These are phyloP conservation scores for Cosmopolites sordidus DNA, from an alignment of 2,888 invertebrate genomes.

Conservation along the genomic window DNA sequence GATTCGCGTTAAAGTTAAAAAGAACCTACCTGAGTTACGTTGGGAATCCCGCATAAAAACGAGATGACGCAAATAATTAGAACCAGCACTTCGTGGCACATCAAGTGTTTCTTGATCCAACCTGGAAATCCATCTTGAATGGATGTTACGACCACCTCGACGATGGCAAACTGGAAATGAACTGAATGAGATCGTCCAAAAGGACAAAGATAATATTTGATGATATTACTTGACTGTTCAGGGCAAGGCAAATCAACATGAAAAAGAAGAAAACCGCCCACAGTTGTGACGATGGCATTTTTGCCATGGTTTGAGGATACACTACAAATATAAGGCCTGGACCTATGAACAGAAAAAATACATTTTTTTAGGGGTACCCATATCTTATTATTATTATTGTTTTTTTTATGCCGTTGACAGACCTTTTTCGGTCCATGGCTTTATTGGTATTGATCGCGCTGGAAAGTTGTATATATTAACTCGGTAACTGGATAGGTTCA, in stretches of 20 bases:
- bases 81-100: conserved; percentile 83
- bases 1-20: too few relatives aligned
- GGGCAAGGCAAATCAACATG: conserved; percentile 81
- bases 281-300: conserved; percentile 86
- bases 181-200: conserved; percentile 25
- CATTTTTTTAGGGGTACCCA: too few relatives aligned
- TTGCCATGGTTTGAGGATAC: conserved; percentile 86
- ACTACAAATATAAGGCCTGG: conserved; percentile 89
- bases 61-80: conserved; percentile 79
- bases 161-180: conserved; percentile 81
- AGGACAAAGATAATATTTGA: conserved; percentile 3
- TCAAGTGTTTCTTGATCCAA: conserved; percentile 76
- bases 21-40: conserved; percentile 78
- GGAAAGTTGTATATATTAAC: too few relatives aligned
- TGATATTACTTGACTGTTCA: conserved; percentile 75
- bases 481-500: too few relatives aligned
- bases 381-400: too few relatives aligned
- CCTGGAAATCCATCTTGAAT: conserved; percentile 89
- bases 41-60: conserved; percentile 80
- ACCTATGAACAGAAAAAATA: too few relatives aligned
- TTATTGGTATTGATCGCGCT: too few relatives aligned
- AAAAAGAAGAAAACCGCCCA: conserved; percentile 90
- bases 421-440: too few relatives aligned
- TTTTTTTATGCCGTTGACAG: too few relatives aligned
- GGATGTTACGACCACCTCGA: conserved; percentile 90